Conservation (phyloP, 2,888 invertebrate species). For the Agrochola lota region DNA sequence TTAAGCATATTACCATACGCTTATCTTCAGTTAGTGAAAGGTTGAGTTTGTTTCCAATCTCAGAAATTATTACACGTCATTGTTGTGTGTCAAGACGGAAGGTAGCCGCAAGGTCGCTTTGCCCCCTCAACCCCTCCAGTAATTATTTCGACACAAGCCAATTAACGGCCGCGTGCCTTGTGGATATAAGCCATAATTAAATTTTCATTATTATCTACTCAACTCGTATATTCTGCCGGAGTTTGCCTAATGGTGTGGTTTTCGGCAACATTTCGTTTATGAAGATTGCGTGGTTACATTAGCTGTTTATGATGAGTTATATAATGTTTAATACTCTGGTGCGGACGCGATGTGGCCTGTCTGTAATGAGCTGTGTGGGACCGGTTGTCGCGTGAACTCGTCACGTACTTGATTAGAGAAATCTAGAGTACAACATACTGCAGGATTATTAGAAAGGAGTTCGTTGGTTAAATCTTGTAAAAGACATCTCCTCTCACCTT, state of each 20-base stretch:
- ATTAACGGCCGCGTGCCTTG: slow-evolving; percentile 73
- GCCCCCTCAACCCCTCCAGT: slow-evolving; percentile 57
- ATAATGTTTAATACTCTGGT: slow-evolving; percentile 35
- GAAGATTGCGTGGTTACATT: slow-evolving; percentile 55
- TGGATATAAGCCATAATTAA: slow-evolving; percentile 76
- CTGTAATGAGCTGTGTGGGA: slow-evolving; percentile 33
- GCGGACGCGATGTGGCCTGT: slow-evolving; percentile 23
- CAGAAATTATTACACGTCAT: slow-evolving; percentile 22
- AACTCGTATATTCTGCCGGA: slow-evolving; percentile 53
- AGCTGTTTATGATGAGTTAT: slow-evolving; percentile 48
- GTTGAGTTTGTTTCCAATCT: slow-evolving; percentile 8
- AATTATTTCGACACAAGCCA: slow-evolving; percentile 78
- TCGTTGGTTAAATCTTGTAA: background rate
- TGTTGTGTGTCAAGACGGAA: slow-evolving; percentile 68
- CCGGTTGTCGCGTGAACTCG: slow-evolving; percentile 52
- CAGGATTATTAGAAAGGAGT: slow-evolving; percentile 17
- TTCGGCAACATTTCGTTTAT: slow-evolving; percentile 59
- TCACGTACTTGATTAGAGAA: slow-evolving; percentile 50
- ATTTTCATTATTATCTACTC: slow-evolving; percentile 76
- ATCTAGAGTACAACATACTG: slow-evolving; percentile 36
- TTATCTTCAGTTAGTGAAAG: slow-evolving; percentile 14
- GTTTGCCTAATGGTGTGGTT: slow-evolving; percentile 61
- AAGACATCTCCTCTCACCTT: background rate
- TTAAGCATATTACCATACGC: background rate
- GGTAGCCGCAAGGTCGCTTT: slow-evolving; percentile 60